A percentile compares a stretch with the other conserved stretches of the same genome.
Evolutionary conservation across 2,113 vertebrate genomes (phyloP).

Genomic region (Rhagologus leucostigma): DNA sequence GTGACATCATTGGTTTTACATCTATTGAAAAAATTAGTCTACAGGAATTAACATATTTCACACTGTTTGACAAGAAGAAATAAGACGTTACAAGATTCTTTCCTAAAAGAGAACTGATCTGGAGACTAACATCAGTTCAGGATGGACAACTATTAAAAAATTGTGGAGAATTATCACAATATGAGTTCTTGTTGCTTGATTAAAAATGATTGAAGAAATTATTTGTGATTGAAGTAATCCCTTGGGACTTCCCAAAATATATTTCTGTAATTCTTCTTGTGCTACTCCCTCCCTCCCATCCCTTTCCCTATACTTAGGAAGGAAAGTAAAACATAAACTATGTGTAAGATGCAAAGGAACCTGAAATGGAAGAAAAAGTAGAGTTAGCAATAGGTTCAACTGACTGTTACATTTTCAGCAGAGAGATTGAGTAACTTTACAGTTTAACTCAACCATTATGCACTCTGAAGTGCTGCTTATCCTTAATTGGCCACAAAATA

Average conservation of each 20-base stretch:
- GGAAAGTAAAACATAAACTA: background rate
- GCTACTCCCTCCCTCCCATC: background rate
- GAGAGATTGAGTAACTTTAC: background rate
- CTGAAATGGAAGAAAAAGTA: background rate
- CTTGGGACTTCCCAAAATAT: background rate
- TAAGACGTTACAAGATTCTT: background rate
- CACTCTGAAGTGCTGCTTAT: background rate
- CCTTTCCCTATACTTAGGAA: background rate
- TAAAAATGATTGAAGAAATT: constrained; percentile 6
- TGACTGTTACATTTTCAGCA: background rate
- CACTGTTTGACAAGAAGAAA: background rate
- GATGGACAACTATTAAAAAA: background rate
- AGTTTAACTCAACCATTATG: background rate
- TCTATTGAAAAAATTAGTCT: background rate
- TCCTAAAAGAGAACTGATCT: background rate
- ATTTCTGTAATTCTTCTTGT: background rate
- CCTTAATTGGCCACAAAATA: background rate
- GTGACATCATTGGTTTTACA: background rate
- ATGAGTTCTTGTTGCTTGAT: background rate
- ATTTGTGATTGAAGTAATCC: background rate
- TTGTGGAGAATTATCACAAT: background rate
- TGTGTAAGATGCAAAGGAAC: background rate
- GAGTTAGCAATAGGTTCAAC: background rate
- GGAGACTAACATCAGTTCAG: background rate
- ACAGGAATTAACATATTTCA: background rate